Evolutionary conservation across 2,113 vertebrate genomes (phyloP), one percentile per base, ranked within the genome.

Genomic region (Uria aalge): DNA sequence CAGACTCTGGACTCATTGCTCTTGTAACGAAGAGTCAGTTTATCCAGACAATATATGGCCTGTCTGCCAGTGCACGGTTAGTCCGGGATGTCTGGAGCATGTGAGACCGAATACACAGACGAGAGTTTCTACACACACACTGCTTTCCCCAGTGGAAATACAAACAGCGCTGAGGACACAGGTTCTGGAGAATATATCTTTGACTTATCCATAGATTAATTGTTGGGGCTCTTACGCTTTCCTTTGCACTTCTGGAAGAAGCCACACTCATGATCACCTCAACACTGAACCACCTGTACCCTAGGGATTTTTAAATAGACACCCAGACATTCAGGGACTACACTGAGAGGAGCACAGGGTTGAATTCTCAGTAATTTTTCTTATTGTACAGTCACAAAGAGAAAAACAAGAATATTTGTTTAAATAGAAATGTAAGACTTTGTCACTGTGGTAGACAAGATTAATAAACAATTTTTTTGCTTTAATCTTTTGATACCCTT

Each of bases 401-500:
- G n/a, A 79, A 97, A 93, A 75, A 5, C 7, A 88, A 73, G n/a
- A 78, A 48, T 86, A 88, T 60, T 79, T 96, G 19, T 95, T 97
- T 96, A 92, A 96, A 96, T 9, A 89, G 71, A 96, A 96, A 90
- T 52, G 36, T 62, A 88, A 92, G 43, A 71, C 85, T 95, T 64
- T 83, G 75, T 27, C 45, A 67, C 23, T 85, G 78, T 91, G 53
- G 40, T 68, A 94, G 34, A 77, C 24, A 94, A 85, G 71, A 74
- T 72, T 59, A 92, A 53, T 67, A 96, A 94, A 94, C 27, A 68
- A 68, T 4, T 7, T 76, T 74, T 97, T 94, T 72, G 11, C 60
- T 95, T 91, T 92, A 69, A 90, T 94, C 50, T 92, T 91, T 82
- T 23, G 5, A 57, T 84, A 83, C n/a, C n/a, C 52, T 60, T 75